Evolutionary conservation across 2,888 invertebrate genomes (phyloP).

Genomic region (Dorcus parallelipipedus): DNA sequence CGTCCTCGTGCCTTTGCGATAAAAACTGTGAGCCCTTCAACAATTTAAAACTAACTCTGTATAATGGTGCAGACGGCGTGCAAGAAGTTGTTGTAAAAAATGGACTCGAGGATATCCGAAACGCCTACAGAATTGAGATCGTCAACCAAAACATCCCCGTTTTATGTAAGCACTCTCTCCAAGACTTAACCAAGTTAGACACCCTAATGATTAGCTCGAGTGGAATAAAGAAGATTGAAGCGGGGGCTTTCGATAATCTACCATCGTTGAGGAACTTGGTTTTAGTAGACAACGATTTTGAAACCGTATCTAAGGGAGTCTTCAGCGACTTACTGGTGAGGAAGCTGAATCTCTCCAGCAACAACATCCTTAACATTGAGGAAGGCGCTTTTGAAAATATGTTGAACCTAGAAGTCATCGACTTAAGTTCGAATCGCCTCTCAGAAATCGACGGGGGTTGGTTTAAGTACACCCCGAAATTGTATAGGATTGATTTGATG

Average conservation of each 20-base stretch:
- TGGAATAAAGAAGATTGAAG: conserved; percentile 29
- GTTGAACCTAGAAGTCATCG: conserved; percentile 35
- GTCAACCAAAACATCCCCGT: conserved; percentile 16
- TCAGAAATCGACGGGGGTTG: conserved; percentile 33
- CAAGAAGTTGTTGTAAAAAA: neutral
- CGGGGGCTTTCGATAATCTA: conserved; percentile 35
- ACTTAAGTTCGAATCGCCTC: conserved; percentile 34
- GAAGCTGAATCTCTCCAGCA: conserved; percentile 36
- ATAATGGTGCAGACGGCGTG: neutral
- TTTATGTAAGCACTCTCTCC: conserved; percentile 17
- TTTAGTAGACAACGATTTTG: conserved; percentile 32
- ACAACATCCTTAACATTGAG: conserved; percentile 33
- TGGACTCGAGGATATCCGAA: conserved; percentile 11
- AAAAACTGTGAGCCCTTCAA: neutral
- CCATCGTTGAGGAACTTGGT: conserved; percentile 33
- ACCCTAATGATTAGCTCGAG: conserved; percentile 28
- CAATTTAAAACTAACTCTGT: neutral
- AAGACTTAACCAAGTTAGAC: conserved; percentile 17
- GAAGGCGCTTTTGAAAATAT: conserved; percentile 36
- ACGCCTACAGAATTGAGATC: conserved; percentile 21
- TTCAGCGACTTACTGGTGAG: conserved; percentile 35
- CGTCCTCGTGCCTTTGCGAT: too few species aligned
- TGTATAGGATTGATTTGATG: conserved; percentile 35
- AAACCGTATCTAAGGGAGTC: conserved; percentile 30
- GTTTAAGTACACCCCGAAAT: conserved; percentile 35